Percentiles rank a stretch among this genome's conserved stretches.
Conservation (phyloP, 2,888 invertebrate genomes). For the Drosophila antonietae region DNA sequence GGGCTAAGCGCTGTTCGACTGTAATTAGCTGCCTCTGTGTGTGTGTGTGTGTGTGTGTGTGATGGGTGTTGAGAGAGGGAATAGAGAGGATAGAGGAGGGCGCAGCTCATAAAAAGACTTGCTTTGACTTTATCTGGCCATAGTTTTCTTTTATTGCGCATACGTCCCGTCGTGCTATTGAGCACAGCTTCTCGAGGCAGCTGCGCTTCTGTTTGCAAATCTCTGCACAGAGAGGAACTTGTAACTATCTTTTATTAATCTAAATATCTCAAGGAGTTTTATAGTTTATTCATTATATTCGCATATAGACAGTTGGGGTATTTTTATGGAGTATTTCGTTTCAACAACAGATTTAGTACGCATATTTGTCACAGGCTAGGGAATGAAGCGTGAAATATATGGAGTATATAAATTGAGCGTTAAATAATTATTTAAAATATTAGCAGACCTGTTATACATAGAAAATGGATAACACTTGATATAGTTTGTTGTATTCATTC, state of each 20-base stretch:
- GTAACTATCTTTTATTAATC: neutral
- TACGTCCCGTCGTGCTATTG: slow-evolving; percentile 58
- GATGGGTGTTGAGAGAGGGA: neutral
- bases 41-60: too few species aligned
- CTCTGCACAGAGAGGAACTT: too few species aligned
- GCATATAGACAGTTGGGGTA: too few species aligned
- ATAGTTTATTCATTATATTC: neutral
- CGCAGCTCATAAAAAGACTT: slow-evolving; percentile 38
- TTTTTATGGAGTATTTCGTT: neutral
- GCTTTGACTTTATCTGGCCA: slow-evolving; percentile 39
- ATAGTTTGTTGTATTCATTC: neutral
- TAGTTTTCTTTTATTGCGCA: slow-evolving; percentile 51
- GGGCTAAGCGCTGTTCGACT: neutral
- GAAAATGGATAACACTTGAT: neutral
- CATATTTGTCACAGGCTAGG: neutral
- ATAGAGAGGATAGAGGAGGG: neutral
- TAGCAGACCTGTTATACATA: too few species aligned
- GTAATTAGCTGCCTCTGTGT: slow-evolving; percentile 46
- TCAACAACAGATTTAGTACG: neutral
- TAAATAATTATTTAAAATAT: neutral
- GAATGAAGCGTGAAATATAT: neutral
- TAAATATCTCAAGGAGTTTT: neutral
- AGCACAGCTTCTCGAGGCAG: slow-evolving; percentile 45
- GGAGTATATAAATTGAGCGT: neutral
- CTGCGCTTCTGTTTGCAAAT: neutral